Conservation (phyloP, 2,113 vertebrate species). For the Pionites leucogaster region DNA sequence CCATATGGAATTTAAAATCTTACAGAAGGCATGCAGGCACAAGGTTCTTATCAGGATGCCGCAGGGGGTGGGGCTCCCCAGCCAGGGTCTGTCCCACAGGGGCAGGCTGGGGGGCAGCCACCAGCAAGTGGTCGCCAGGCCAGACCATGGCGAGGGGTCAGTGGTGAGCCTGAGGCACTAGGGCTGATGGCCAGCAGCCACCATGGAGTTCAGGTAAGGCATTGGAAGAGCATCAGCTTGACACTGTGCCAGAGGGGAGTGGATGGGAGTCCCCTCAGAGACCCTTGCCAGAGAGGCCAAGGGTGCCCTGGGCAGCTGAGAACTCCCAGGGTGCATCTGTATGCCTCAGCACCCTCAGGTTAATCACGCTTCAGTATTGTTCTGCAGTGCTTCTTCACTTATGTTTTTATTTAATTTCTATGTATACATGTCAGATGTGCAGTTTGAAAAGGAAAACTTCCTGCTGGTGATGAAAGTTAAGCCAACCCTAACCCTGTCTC, state of each 20-base stretch:
- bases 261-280: not conserved
- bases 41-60: not conserved
- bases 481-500: not conserved
- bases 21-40: not conserved
- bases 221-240: not conserved
- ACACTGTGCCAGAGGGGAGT: not conserved
- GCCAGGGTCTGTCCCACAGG: not conserved
- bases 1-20: not conserved
- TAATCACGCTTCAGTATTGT: not conserved
- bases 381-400: not conserved
- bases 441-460: not conserved
- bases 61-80: accelerated
- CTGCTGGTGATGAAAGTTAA: not conserved
- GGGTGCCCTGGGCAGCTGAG: not conserved
- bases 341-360: not conserved
- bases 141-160: not conserved
- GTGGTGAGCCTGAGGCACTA: not conserved
- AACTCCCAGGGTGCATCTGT: not conserved
- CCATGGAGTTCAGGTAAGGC: not conserved
- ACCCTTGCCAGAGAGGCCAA: not conserved
- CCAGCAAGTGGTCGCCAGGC: not conserved
- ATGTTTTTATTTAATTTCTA: not conserved
- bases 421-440: not conserved
- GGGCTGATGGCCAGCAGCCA: not conserved
- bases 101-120: not conserved